These are phyloP conservation scores for Nanorana parkeri DNA, from an alignment of 2,113 vertebrate species.

Conservation along the genomic window DNA sequence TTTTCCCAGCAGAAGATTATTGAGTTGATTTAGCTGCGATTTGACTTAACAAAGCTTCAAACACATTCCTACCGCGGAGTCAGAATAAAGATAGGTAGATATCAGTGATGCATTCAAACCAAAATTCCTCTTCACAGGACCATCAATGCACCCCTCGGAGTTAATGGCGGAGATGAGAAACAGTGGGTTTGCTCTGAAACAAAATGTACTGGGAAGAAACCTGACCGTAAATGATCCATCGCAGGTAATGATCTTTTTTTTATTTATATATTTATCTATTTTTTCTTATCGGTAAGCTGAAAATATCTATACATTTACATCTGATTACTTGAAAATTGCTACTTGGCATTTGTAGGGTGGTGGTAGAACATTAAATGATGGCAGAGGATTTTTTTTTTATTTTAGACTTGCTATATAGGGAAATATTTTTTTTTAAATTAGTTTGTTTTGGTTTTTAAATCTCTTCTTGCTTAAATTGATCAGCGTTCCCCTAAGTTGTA, in stretches of 20 bases:
- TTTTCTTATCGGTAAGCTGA: constrained; percentile 79
- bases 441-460: constrained; percentile 68
- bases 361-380: constrained; percentile 59
- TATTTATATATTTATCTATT: constrained; percentile 67
- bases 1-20: constrained; percentile 98
- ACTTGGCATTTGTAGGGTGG: constrained; percentile 79
- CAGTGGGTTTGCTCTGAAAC: constrained; percentile 99
- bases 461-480: constrained; percentile 69
- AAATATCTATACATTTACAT: constrained; percentile 80
- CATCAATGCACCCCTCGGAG: constrained; percentile 99
- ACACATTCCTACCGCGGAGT: constrained; percentile 91
- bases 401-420: constrained; percentile 16
- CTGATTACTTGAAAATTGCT: constrained; percentile 82
- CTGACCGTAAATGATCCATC: constrained; percentile 93
- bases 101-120: constrained; percentile 94
- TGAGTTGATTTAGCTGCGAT: constrained; percentile 97
- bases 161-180: constrained; percentile 99
- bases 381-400: constrained; percentile 63
- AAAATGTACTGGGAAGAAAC: constrained; percentile 97
- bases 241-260: constrained; percentile 91
- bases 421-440: constrained; percentile 56
- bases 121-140: constrained; percentile 98
- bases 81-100: constrained; percentile 83
- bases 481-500: constrained; percentile 56
- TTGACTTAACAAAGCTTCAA: constrained; percentile 97